phyloP scores from a whole-genome alignment of 2,888 invertebrate genomes.

The Abrostola tripartita region DNA sequence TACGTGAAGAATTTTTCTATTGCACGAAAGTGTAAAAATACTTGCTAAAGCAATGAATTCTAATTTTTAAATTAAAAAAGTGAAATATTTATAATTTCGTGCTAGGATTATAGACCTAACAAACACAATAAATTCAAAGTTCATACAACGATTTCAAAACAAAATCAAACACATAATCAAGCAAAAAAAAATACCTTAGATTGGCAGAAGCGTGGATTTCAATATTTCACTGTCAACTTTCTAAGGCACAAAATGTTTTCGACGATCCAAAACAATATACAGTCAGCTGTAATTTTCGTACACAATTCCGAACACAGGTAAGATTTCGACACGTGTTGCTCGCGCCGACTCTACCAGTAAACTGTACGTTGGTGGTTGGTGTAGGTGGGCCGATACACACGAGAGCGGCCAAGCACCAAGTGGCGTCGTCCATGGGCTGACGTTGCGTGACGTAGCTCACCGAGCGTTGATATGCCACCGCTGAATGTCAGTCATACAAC shows the following conservation, averaged over 20 bases:
- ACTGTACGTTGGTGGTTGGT: slow-evolving; percentile 63
- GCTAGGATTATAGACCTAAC: slow-evolving; percentile 19
- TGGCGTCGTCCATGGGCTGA: slow-evolving; percentile 57
- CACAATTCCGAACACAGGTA: slow-evolving; percentile 61
- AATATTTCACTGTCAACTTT: slow-evolving; percentile 54
- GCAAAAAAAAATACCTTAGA: slow-evolving; percentile 59
- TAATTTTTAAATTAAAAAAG: slow-evolving; percentile 7
- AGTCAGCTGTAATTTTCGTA: slow-evolving; percentile 58
- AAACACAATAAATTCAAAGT: slow-evolving; percentile 19
- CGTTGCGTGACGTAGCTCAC: slow-evolving; percentile 72
- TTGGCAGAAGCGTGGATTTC: slow-evolving; percentile 25
- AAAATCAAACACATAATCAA: slow-evolving; percentile 18
- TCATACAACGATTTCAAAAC: slow-evolving; percentile 22
- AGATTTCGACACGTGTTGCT: slow-evolving; percentile 68
- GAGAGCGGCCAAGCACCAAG: slow-evolving; percentile 50
- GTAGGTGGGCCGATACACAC: slow-evolving; percentile 60
- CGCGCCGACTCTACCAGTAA: slow-evolving; percentile 72
- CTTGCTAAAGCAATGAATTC: slow-evolving; percentile 8
- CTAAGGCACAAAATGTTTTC: slow-evolving; percentile 59
- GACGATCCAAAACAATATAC: slow-evolving; percentile 56
- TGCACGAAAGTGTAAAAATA: background rate
- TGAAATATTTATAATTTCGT: slow-evolving; percentile 4
- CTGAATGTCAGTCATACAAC: slow-evolving; percentile 56
- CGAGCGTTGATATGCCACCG: slow-evolving; percentile 57
- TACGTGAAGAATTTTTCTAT: background rate